A percentile compares a stretch with the other conserved stretches of the same genome.
Conservation (phyloP, 2,113 vertebrate genomes). For the Ptyas mucosa region DNA sequence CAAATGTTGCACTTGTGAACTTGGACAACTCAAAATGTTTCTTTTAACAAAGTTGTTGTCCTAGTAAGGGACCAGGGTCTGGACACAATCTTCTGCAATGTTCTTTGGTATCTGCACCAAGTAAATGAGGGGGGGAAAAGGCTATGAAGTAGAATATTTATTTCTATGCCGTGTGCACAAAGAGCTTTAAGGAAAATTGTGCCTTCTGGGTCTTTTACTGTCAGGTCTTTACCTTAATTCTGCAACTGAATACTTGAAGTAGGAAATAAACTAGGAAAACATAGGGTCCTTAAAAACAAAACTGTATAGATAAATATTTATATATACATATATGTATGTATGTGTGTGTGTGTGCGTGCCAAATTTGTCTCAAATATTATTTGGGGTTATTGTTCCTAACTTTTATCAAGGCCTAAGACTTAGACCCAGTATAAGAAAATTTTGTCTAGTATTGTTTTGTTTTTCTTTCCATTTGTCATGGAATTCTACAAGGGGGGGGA, state of each 20-base stretch:
- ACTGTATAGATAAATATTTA: conserved; percentile 67
- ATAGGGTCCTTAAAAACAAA: conserved; percentile 64
- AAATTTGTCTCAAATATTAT: background rate
- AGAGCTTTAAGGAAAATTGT: background rate
- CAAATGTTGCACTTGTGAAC: conserved; percentile 70
- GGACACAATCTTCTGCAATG: background rate
- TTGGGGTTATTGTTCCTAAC: conserved; percentile 58
- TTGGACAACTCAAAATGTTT: conserved; percentile 63
- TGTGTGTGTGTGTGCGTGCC: background rate
- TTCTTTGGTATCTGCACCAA: background rate
- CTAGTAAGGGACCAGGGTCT: conserved; percentile 49
- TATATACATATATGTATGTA: conserved; percentile 64
- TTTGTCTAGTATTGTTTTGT: conserved; percentile 46
- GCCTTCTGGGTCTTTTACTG: conserved; percentile 59
- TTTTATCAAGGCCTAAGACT: conserved; percentile 56
- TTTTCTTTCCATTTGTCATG: conserved; percentile 43
- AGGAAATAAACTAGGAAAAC: conserved; percentile 66
- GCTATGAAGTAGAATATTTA: background rate
- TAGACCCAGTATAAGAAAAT: conserved; percentile 52
- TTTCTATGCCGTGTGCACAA: background rate
- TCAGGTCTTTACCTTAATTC: conserved; percentile 73
- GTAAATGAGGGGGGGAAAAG: background rate
- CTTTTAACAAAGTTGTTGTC: conserved; percentile 61
- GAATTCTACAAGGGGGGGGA: conserved; percentile 53
- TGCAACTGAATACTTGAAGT: conserved; percentile 81